Base-by-base conservation (phyloP, 2,797 vertebrate genomes). In the Myotis pilosus region DNA sequence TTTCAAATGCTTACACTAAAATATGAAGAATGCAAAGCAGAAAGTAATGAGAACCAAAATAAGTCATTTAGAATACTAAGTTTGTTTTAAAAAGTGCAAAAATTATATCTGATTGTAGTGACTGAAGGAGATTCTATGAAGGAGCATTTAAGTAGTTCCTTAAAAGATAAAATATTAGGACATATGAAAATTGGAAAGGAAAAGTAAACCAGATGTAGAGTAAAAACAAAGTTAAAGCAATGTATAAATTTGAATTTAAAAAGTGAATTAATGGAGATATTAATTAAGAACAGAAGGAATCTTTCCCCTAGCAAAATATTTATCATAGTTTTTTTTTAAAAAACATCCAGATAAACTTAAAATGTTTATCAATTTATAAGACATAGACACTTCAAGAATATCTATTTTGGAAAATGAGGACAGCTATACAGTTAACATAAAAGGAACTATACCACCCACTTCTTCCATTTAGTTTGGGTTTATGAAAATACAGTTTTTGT, bases 401-500 rank as follows among this genome's bases (percentile, higher is more conserved):
- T 79, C 3, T 90, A 0, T 76, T 69, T 72, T 79, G 17, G 5
- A 22, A 93, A 92, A 84, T 85, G 19, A 66, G 25, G 10, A 36
- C 20, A 41, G 12, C 2, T n/a, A 53, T 74, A 64, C 6, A 55
- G 41, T 68, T 66, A 74, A 69, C 13, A 71, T 55, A 49, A 75
- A 36, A 78, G 9, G 12, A 85, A 38, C n/a, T 91, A 23, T 51
- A 69, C 12, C 7, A 55, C 30, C 33, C 5, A 75, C 19, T 87
- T 92, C 12, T 71, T 81, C 5, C 44, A 74, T 28, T 83, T 62
- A 78, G 55, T 78, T 36, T 66, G 23, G 16, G 17, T 49, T 96
- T 51, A 57, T 69, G n/a, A 89, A 90, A 89, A 92, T 33, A 78
- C 68, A 91, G 74, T 66, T 25, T 92, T 68, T 30, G 74, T 79